These are phyloP conservation scores for Cremastinae sp. DNA, from an alignment of 2,888 invertebrate species.

Conservation along the genomic window DNA sequence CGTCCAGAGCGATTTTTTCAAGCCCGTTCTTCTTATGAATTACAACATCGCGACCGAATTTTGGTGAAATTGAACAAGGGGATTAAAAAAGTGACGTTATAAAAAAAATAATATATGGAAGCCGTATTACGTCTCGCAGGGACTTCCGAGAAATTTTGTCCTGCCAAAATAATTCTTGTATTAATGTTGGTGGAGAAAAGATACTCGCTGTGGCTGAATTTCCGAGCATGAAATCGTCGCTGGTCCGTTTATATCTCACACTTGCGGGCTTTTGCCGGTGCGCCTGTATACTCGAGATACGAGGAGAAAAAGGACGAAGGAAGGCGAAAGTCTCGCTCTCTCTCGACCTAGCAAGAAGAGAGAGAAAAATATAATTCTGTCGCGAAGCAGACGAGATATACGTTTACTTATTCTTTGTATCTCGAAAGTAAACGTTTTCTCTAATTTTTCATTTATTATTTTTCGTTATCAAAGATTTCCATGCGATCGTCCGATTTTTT, in stretches of 20 bases:
- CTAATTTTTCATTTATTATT: constrained; percentile 31
- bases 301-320: constrained; percentile 52
- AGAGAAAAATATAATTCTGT: background rate
- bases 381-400: constrained; percentile 15
- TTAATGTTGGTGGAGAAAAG: background rate
- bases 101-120: constrained; percentile 23
- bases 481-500: background rate
- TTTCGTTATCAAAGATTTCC: constrained; percentile 5
- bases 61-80: constrained; percentile 12
- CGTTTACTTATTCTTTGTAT: constrained; percentile 8
- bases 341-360: constrained; percentile 31
- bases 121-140: constrained; percentile 10
- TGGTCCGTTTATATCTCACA: constrained; percentile 9
- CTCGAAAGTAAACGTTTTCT: constrained; percentile 42
- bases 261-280: constrained; percentile 29
- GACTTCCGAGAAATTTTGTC: constrained; percentile 55
- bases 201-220: constrained; percentile 23
- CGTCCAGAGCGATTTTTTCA: background rate
- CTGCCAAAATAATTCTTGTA: constrained; percentile 2
- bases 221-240: constrained; percentile 52
- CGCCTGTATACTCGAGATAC: too few relatives aligned
- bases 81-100: constrained; percentile 7
- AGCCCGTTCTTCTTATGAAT: background rate
- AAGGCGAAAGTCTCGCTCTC: constrained; percentile 58
- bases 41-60: constrained; percentile 34